Conservation (phyloP, 2,797 vertebrate species). For the Erethizon dorsatum region DNA sequence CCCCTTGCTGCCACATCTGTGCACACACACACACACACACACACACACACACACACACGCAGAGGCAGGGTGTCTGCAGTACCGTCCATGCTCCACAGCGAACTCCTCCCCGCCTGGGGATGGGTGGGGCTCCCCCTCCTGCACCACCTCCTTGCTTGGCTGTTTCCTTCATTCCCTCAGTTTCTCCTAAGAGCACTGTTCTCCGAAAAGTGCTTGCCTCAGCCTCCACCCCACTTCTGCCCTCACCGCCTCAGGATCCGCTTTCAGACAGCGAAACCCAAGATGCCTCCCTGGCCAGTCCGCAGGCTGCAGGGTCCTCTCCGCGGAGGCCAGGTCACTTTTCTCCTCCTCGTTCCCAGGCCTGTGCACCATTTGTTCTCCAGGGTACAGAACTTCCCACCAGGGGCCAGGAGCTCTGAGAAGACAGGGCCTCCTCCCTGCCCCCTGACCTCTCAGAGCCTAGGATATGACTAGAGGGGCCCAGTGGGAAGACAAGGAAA, state of each 20-base stretch:
- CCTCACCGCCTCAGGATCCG: background rate
- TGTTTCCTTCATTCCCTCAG: background rate
- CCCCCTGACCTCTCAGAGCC: background rate
- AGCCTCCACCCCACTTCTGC: fast-evolving
- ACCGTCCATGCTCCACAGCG: fast-evolving
- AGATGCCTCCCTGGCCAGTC: background rate
- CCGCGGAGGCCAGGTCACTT: background rate
- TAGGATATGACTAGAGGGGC: background rate
- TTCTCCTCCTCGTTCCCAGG: background rate
- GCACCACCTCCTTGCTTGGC: background rate
- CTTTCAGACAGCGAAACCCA: background rate
- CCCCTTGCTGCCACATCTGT: too few species aligned
- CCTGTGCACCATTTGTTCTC: background rate
- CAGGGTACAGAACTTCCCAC: background rate
- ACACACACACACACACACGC: background rate
- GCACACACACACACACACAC: fast-evolving
- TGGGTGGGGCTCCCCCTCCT: background rate
- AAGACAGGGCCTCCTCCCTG: background rate
- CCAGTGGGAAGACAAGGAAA: background rate
- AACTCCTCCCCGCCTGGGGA: background rate
- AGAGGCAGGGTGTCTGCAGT: background rate
- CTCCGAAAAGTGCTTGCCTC: background rate
- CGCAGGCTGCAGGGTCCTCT: background rate
- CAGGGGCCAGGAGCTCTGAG: background rate
- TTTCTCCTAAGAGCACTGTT: background rate